These are phyloP conservation scores for Balearica regulorum DNA, from an alignment of 2,797 vertebrate species.

Conservation along the genomic window DNA sequence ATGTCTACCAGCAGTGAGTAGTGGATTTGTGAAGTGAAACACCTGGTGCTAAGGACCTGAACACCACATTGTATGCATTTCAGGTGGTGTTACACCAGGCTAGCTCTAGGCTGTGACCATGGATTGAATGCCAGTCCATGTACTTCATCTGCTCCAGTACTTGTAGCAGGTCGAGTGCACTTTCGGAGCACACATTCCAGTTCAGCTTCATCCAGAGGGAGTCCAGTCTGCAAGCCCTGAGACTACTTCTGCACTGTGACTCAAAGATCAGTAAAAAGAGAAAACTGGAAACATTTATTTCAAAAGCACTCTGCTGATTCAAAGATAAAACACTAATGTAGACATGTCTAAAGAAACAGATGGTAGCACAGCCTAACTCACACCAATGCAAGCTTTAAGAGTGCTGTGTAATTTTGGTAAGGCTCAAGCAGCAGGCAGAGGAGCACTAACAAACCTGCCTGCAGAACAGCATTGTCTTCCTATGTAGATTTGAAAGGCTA, in stretches of 20 bases:
- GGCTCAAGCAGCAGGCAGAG: neutral
- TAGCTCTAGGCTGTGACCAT: neutral
- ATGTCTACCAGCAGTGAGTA: neutral
- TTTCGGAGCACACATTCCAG: neutral
- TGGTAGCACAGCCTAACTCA: neutral
- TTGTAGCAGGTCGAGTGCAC: neutral
- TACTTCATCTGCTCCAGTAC: neutral
- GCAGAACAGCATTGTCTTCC: neutral
- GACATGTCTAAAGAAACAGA: neutral
- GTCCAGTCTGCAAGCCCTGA: neutral
- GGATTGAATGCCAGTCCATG: neutral
- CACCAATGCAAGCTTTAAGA: neutral
- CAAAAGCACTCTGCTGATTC: neutral
- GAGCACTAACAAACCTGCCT: neutral
- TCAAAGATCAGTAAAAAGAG: neutral
- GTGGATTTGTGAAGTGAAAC: neutral
- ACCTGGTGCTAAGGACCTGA: neutral
- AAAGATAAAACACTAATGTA: neutral
- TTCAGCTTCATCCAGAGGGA: neutral
- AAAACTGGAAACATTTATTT: neutral
- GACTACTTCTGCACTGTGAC: neutral
- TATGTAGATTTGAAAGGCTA: neutral
- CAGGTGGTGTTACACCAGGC: neutral
- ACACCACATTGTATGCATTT: neutral
- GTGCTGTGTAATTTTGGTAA: neutral